A percentile compares a stretch with the other conserved stretches of the same genome.
These are phyloP conservation scores for Synanthedon vespiformis DNA, from an alignment of 2,888 invertebrate species.

Conservation along the genomic window DNA sequence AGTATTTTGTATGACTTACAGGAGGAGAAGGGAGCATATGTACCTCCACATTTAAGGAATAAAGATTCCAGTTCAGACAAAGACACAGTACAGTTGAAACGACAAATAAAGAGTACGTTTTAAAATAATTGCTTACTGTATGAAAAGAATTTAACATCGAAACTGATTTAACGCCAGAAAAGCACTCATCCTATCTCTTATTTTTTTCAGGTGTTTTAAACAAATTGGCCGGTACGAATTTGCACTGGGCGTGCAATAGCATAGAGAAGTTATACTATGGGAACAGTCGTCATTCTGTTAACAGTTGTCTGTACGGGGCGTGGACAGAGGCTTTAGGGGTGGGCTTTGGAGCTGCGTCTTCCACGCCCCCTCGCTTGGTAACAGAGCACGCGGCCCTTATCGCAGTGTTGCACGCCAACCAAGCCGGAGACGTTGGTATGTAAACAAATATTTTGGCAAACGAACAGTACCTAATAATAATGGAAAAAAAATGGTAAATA, in stretches of 20 bases:
- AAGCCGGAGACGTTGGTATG: conserved; percentile 90
- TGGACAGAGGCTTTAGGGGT: conserved; percentile 74
- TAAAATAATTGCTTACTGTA: too few relatives aligned
- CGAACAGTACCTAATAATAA: too few relatives aligned
- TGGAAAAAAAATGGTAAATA: too few relatives aligned
- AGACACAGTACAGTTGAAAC: conserved; percentile 75
- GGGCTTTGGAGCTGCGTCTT: conserved; percentile 73
- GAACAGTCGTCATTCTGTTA: conserved; percentile 87
- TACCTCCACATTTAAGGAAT: conserved; percentile 85
- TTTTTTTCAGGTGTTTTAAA: conserved; percentile 76
- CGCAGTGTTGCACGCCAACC: conserved; percentile 87
- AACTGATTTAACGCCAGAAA: too few relatives aligned
- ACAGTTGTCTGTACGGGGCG: conserved; percentile 77
- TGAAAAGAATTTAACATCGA: too few relatives aligned
- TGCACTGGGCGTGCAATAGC: conserved; percentile 83
- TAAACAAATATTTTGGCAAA: conserved; percentile 6
- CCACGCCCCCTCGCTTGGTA: conserved; percentile 81
- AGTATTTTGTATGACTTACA: conserved; percentile 14
- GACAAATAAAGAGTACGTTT: conserved; percentile 82
- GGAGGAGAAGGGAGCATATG: conserved; percentile 74
- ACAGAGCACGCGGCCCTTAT: conserved; percentile 88
- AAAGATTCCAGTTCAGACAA: conserved; percentile 65
- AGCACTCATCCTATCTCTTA: not conserved
- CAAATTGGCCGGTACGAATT: conserved; percentile 87
- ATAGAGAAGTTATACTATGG: conserved; percentile 84